Conservation (phyloP, 1,140 invertebrate genomes). For the Mercenaria mercenaria region DNA sequence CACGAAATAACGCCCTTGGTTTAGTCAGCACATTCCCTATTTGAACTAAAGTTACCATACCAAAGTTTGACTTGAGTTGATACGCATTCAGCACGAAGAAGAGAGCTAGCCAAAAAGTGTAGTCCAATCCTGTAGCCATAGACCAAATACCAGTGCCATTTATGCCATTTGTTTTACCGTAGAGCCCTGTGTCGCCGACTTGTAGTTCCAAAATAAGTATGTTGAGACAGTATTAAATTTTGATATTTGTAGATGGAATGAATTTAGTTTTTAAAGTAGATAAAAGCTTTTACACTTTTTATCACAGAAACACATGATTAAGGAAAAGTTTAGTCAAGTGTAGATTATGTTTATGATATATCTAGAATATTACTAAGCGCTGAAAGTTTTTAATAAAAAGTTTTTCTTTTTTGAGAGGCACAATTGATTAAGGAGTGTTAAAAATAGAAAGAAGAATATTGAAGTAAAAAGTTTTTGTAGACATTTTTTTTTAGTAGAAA, state of each 20-base stretch:
- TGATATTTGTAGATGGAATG: background rate
- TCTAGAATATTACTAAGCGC: too few relatives aligned
- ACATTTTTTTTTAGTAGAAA: too few relatives aligned
- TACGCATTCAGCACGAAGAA: background rate
- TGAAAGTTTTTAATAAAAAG: too few relatives aligned
- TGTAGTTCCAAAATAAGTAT: constrained; percentile 28
- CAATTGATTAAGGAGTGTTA: too few relatives aligned
- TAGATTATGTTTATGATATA: too few relatives aligned
- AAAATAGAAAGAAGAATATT: too few relatives aligned
- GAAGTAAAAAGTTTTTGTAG: too few relatives aligned
- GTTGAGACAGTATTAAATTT: background rate
- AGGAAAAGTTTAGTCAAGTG: too few relatives aligned
- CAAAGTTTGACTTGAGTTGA: constrained; percentile 20
- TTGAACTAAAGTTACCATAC: constrained; percentile 42
- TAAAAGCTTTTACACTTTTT: too few relatives aligned
- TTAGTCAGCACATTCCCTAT: constrained; percentile 15
- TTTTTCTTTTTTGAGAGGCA: too few relatives aligned
- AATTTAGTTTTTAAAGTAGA: too few relatives aligned
- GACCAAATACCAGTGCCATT: constrained; percentile 17
- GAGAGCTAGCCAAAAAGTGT: constrained; percentile 10
- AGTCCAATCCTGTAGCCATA: background rate
- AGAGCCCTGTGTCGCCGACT: constrained; percentile 12
- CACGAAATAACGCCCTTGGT: background rate
- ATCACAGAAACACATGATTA: too few relatives aligned
- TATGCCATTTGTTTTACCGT: constrained; percentile 40